Conservation (phyloP, 1,140 invertebrate species). For the Coenobita brevimanus region DNA sequence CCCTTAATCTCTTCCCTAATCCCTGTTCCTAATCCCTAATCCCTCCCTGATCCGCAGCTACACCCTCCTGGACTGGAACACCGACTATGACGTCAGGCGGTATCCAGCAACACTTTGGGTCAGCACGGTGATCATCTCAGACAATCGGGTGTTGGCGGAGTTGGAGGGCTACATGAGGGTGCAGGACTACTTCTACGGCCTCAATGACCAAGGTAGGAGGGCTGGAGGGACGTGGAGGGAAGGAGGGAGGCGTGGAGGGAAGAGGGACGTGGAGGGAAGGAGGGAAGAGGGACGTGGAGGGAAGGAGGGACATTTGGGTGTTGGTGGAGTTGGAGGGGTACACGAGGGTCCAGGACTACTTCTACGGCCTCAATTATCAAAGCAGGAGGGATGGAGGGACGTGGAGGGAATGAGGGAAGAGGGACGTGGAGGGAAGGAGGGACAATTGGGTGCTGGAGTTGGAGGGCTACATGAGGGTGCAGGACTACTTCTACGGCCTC, state of each 20-base stretch:
- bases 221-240: neutral
- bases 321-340: slow-evolving; percentile 70
- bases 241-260: neutral
- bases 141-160: slow-evolving; percentile 70
- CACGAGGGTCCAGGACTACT: neutral
- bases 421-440: too few species aligned
- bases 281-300: neutral
- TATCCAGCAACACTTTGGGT: slow-evolving; percentile 70
- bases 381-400: too few species aligned
- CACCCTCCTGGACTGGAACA: slow-evolving; percentile 66
- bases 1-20: neutral
- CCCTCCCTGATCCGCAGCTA: slow-evolving; percentile 62
- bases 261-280: neutral
- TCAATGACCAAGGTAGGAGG: slow-evolving; percentile 69
- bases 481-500: too few species aligned
- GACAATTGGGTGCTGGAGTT: too few species aligned
- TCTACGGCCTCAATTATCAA: neutral
- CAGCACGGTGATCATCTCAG: slow-evolving; percentile 70
- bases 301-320: slow-evolving; percentile 70
- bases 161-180: slow-evolving; percentile 70
- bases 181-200: slow-evolving; percentile 70
- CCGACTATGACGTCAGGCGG: slow-evolving; percentile 69
- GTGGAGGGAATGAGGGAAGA: too few species aligned
- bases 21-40: neutral
- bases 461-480: slow-evolving; percentile 66